Evolutionary conservation across 2,113 vertebrate species (phyloP), one percentile per base, ranked within the genome.

Genomic region (Smithornis capensis): DNA sequence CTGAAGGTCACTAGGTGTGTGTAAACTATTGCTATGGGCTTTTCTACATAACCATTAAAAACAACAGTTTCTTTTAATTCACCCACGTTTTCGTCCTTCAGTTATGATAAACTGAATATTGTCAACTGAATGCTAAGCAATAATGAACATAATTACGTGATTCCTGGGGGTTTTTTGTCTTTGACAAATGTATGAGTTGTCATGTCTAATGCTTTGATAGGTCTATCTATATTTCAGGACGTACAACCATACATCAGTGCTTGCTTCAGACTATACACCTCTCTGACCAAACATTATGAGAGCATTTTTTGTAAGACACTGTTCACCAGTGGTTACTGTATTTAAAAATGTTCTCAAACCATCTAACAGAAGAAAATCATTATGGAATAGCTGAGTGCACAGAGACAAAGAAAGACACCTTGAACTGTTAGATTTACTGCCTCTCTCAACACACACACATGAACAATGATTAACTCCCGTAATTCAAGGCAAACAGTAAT

Each of bases 401-500:
- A 2, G 6, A 74, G 52, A 9, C 76, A 37, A 68, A 89, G 44
- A 68, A 82, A 29, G 79, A 79, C 57, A 79, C 10, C 69, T 79
- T 31, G 24, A 65, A 33, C 31, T 71, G 68, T 67, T 73, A 42
- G 21, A 59, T 82, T 87, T 93, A 86, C 63, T 80, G 76, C 86
- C 62, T 62, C 56, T 27, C 68, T n/a, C 45, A n/a, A 15, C 27
- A 27, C 52, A 57, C 25, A 60, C 27, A 63, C 81, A 60, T 0
- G 2, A 94, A 35, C 86, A 96, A 95, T 96, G 42, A 95, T 92
- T 95, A 96, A 97, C 90, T 91, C 37, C 23, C 0, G 0, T 83
- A 91, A 86, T 14, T 88, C 82, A 79, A 9, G 19, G 45, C 90
- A 95, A 95, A 95, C 87, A 95, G 84, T 55, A 90, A 88, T 95